Evolutionary conservation across 2,888 invertebrate species (phyloP).

Genomic region (Neoascia interrupta): DNA sequence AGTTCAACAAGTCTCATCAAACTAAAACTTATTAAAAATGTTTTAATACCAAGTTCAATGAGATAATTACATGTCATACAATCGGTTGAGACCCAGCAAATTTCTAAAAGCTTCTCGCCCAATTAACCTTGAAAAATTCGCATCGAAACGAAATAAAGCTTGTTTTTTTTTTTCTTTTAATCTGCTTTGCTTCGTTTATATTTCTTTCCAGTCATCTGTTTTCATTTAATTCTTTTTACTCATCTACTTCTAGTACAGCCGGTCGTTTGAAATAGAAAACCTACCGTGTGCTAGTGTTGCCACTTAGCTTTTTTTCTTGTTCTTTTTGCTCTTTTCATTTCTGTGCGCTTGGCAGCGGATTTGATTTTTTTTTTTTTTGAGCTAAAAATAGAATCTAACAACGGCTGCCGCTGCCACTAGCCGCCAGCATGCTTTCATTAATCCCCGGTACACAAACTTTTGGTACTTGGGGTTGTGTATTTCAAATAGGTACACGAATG

Average conservation of each 20-base stretch:
- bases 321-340: background rate
- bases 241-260: slow-evolving; percentile 10
- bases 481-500: no score
- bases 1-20: no score
- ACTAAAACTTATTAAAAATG: no score
- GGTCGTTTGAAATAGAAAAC: background rate
- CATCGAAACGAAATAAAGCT: slow-evolving; percentile 25
- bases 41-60: no score
- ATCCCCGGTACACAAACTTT: slow-evolving; percentile 48
- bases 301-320: background rate
- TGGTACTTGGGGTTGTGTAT: no score
- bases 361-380: slow-evolving; percentile 25
- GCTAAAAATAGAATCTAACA: slow-evolving; percentile 46
- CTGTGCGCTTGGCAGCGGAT: slow-evolving; percentile 25
- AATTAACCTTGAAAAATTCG: slow-evolving; percentile 46
- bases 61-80: no score
- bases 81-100: slow-evolving; percentile 41
- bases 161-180: slow-evolving; percentile 4
- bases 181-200: slow-evolving; percentile 1
- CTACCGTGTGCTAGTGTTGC: no score
- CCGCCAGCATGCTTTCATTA: slow-evolving; percentile 44
- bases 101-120: slow-evolving; percentile 24
- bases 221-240: background rate
- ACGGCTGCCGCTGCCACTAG: slow-evolving; percentile 39
- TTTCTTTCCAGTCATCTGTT: slow-evolving; percentile 10